A percentile compares a stretch with the other conserved stretches of the same genome.
Conservation (phyloP, 2,888 invertebrate species). For the Lypha dubia region DNA sequence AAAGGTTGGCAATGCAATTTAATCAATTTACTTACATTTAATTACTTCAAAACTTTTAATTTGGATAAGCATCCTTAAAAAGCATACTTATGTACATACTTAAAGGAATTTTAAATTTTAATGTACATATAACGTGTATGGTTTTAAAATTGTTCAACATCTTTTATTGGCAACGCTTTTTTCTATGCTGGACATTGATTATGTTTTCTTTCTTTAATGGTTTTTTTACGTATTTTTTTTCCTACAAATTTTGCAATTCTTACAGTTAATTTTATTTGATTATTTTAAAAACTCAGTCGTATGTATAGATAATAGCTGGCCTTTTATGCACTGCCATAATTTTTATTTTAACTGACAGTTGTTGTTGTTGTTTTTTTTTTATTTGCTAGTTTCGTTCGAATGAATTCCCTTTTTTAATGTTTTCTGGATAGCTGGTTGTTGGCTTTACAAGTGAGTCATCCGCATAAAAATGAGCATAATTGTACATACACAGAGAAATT, state of each 20-base stretch:
- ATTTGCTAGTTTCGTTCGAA: slow-evolving; percentile 47
- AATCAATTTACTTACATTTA: too few species aligned
- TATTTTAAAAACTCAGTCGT: slow-evolving; percentile 43
- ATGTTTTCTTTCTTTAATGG: slow-evolving; percentile 5
- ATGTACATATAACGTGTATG: too few species aligned
- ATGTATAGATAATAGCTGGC: neutral
- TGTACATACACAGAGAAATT: slow-evolving; percentile 28
- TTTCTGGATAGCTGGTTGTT: slow-evolving; percentile 43
- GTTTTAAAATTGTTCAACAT: too few species aligned
- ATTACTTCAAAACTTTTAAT: too few species aligned
- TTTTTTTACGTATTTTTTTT: slow-evolving; percentile 24
- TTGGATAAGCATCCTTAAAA: too few species aligned
- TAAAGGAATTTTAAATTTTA: too few species aligned
- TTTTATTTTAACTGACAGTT: slow-evolving; percentile 67
- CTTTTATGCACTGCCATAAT: slow-evolving; percentile 59
- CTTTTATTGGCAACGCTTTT: slow-evolving; percentile 31
- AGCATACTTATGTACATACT: too few species aligned
- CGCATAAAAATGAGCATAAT: slow-evolving; percentile 59
- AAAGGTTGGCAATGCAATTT: too few species aligned
- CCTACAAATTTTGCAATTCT: slow-evolving; percentile 15
- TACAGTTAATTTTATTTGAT: slow-evolving; percentile 56
- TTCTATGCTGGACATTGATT: neutral
- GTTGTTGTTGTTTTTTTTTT: slow-evolving; percentile 1
- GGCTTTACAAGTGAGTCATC: slow-evolving; percentile 62
- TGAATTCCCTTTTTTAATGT: slow-evolving; percentile 52